These are phyloP conservation scores for Sebastolobus altivelis DNA, from an alignment of 2,797 vertebrate species.

Conservation along the genomic window DNA sequence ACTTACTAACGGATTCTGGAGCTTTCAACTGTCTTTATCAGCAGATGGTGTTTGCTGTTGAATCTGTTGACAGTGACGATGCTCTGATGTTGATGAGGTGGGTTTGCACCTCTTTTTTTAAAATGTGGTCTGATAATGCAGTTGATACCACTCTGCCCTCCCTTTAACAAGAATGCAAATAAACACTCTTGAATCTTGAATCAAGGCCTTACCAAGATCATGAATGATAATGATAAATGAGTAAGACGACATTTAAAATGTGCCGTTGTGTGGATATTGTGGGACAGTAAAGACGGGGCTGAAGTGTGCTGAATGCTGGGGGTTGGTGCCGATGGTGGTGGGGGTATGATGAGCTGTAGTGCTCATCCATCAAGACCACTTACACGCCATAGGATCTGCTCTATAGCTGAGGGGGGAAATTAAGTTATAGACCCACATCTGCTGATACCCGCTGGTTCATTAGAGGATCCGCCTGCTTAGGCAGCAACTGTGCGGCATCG, in stretches of 20 bases:
- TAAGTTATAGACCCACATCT: conserved; percentile 85
- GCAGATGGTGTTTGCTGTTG: not conserved
- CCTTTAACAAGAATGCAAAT: not conserved
- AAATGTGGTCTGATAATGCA: not conserved
- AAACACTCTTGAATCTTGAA: not conserved
- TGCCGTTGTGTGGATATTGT: conserved; percentile 22
- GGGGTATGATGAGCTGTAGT: conserved; percentile 75
- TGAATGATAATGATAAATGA: not conserved
- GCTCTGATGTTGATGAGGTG: not conserved
- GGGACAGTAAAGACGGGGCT: conserved; percentile 32
- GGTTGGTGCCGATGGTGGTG: conserved; percentile 60
- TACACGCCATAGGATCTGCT: conserved; percentile 87
- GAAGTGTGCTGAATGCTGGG: conserved; percentile 63
- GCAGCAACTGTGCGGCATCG: conserved; percentile 71
- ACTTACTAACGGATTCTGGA: not conserved
- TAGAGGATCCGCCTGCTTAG: conserved; percentile 79
- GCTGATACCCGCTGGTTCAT: conserved; percentile 87
- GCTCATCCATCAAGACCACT: conserved; percentile 89
- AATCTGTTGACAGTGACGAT: not conserved
- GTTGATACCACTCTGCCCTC: not conserved
- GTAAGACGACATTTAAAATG: not conserved
- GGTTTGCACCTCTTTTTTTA: not conserved
- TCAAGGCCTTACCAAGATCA: not conserved
- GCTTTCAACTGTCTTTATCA: not conserved
- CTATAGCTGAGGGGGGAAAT: conserved; percentile 84